Conservation (phyloP, 2,797 vertebrate species). For the Hyperoplus lanceolatus region DNA sequence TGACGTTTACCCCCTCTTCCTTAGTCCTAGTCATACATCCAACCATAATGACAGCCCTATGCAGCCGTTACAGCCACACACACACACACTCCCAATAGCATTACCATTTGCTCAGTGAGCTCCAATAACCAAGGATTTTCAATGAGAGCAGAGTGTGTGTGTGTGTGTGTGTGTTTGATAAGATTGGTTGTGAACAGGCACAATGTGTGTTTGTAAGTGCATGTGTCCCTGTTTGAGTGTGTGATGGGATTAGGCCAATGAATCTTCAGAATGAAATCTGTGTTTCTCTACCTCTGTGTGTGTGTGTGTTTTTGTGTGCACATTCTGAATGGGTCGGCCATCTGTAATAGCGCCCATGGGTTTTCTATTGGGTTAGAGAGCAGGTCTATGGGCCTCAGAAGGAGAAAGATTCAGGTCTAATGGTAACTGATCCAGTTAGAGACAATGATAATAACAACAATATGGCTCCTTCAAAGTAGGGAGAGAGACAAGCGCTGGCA, state of each 20-base stretch:
- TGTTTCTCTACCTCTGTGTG: slow-evolving; percentile 55
- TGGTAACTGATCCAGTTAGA: slow-evolving; percentile 83
- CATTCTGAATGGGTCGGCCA: slow-evolving; percentile 70
- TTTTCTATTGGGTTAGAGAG: slow-evolving; percentile 83
- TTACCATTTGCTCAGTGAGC: slow-evolving; percentile 68
- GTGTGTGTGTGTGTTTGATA: slow-evolving; percentile 54
- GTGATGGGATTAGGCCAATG: slow-evolving; percentile 80
- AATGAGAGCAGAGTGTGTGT: slow-evolving; percentile 50
- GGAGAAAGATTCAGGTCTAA: slow-evolving; percentile 82
- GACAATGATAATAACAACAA: slow-evolving; percentile 81
- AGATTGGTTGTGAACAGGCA: slow-evolving; percentile 51
- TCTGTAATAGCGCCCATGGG: slow-evolving; percentile 79
- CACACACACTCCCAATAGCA: slow-evolving; percentile 54
- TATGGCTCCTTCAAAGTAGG: slow-evolving; percentile 79
- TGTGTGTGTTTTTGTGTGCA: slow-evolving; percentile 29
- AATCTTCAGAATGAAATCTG: slow-evolving; percentile 82
- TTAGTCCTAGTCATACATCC: slow-evolving; percentile 68
- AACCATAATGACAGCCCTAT: slow-evolving; percentile 60
- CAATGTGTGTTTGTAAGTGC: slow-evolving; percentile 65
- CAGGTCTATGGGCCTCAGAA: slow-evolving; percentile 79
- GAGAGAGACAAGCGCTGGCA: slow-evolving; percentile 57
- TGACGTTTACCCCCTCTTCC: slow-evolving; percentile 70
- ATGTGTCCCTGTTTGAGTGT: slow-evolving; percentile 67
- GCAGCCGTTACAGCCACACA: slow-evolving; percentile 47
- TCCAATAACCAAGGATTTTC: slow-evolving; percentile 72